Evolutionary conservation across 2,888 invertebrate species (phyloP).

Genomic region (Ferrisia virgata): DNA sequence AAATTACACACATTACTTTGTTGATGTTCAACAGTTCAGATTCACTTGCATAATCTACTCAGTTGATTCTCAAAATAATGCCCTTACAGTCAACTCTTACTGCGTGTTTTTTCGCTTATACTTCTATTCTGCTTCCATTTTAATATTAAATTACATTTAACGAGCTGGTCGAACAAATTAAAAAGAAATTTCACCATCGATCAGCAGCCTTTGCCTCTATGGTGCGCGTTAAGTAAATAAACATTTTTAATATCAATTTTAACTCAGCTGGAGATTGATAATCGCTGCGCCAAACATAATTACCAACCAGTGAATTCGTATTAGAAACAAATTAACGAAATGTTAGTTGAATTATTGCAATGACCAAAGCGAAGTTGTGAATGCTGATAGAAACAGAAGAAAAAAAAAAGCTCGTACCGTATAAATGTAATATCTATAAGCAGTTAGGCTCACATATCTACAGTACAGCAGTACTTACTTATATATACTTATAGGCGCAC

Average conservation of each 20-base stretch:
- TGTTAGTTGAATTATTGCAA: neutral
- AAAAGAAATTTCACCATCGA: neutral
- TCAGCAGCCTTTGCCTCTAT: neutral
- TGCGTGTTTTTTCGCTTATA: neutral
- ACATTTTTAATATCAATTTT: neutral
- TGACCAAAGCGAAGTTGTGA: neutral
- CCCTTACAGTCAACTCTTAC: neutral
- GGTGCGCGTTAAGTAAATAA: conserved; percentile 1
- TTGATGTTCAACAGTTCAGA: no score
- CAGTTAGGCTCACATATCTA: no score
- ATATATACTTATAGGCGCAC: no score
- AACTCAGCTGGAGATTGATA: conserved; percentile 12
- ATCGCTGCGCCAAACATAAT: neutral
- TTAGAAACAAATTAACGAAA: conserved; percentile 31
- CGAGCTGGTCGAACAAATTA: conserved; percentile 15
- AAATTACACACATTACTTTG: no score
- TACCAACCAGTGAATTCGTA: neutral
- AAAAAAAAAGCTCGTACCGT: neutral
- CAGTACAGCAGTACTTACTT: no score
- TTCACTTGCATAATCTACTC: no score
- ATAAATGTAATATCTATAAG: no score
- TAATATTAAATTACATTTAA: conserved; percentile 28
- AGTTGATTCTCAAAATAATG: no score
- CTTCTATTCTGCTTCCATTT: neutral
- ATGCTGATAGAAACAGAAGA: neutral